These are phyloP conservation scores for Ammodytes dubius DNA, from an alignment of 2,113 vertebrate species.

Conservation along the genomic window DNA sequence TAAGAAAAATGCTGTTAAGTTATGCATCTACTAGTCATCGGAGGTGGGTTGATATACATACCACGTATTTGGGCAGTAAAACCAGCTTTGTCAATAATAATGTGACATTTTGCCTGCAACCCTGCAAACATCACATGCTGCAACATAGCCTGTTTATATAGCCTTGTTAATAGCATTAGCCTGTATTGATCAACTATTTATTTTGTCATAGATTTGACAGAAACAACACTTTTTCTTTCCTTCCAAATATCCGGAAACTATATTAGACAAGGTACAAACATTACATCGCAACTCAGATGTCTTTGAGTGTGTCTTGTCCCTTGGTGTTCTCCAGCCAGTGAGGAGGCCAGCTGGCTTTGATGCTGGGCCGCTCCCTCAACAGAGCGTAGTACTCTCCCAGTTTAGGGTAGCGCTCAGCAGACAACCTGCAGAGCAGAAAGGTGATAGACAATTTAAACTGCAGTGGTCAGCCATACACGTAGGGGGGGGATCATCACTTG, in stretches of 20 bases:
- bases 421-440: slow-evolving; percentile 62
- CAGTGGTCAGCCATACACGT: not conserved
- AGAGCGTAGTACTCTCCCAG: slow-evolving; percentile 74
- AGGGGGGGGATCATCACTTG: not conserved
- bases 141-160: not conserved
- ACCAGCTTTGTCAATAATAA: not conserved
- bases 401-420: slow-evolving; percentile 73
- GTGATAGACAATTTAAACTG: not conserved
- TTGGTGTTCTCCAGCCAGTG: slow-evolving; percentile 80
- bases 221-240: not conserved
- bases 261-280: not conserved
- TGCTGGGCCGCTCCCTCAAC: slow-evolving; percentile 81
- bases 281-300: slow-evolving; percentile 62
- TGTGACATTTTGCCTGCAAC: not conserved
- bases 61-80: not conserved
- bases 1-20: not conserved
- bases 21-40: too few species aligned
- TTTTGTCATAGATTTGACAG: not conserved
- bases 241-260: not conserved
- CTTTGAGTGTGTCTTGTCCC: slow-evolving; percentile 72
- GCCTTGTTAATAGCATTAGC: too few species aligned
- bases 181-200: not conserved
- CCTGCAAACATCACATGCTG: not conserved
- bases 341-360: slow-evolving; percentile 82
- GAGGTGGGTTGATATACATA: not conserved